Conservation (phyloP, 2,113 vertebrate genomes). For the Spheniscus mendiculus region DNA sequence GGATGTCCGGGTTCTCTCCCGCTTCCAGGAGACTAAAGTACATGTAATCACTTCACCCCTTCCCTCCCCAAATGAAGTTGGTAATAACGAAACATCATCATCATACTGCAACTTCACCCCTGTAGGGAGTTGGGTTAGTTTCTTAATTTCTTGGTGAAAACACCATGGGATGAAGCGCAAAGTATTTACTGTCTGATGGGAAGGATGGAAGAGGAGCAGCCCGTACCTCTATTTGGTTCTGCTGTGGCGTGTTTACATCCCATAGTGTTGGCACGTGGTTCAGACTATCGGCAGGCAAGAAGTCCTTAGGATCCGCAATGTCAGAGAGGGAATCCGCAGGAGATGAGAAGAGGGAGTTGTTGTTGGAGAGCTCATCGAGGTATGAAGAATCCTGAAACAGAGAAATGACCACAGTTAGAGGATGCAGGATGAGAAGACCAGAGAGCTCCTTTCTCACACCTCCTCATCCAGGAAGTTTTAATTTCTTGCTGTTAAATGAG, state of each 20-base stretch:
- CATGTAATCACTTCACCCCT: neutral
- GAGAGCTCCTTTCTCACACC: neutral
- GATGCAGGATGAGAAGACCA: neutral
- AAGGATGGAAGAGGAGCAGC: neutral
- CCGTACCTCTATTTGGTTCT: conserved; percentile 81
- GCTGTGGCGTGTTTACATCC: conserved; percentile 85
- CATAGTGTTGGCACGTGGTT: conserved; percentile 88
- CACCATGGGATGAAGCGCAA: neutral
- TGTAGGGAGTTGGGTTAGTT: accelerated
- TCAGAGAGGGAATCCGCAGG: conserved; percentile 90
- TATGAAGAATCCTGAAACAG: conserved; percentile 85
- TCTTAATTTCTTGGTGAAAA: neutral
- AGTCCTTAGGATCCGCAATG: conserved; percentile 83
- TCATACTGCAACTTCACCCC: neutral
- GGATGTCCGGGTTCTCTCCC: neutral
- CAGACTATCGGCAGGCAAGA: conserved; percentile 81
- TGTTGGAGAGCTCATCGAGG: conserved; percentile 88
- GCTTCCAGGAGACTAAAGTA: neutral
- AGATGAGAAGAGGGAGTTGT: conserved; percentile 89
- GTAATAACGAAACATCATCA: accelerated
- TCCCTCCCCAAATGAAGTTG: neutral
- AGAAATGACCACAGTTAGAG: neutral
- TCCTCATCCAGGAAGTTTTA: neutral
- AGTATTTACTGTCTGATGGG: neutral
- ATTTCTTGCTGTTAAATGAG: neutral